Conservation (phyloP, 2,797 vertebrate genomes). For the Rallus crepitans region DNA sequence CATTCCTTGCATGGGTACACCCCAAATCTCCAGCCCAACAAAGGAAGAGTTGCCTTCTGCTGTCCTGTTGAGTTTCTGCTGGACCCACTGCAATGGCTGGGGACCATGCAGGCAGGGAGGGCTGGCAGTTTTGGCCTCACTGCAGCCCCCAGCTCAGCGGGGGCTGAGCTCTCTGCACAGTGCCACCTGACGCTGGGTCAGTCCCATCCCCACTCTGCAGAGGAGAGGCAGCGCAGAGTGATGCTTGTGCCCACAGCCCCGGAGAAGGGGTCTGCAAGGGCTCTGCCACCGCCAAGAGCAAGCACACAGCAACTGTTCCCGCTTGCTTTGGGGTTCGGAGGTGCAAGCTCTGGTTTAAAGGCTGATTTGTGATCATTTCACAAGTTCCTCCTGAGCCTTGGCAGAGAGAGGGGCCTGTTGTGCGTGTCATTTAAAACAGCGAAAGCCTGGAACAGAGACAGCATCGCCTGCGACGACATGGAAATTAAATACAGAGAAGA, state of each 20-base stretch:
- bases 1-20: too few species aligned
- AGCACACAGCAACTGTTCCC: not conserved
- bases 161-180: not conserved
- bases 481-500: not conserved
- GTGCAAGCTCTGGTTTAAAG: not conserved
- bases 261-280: not conserved
- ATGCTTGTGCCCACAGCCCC: not conserved
- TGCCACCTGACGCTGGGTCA: not conserved
- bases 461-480: not conserved
- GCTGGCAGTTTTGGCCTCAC: not conserved
- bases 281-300: rapidly evolving
- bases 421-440: not conserved
- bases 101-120: not conserved
- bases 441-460: not conserved
- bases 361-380: not conserved
- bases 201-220: not conserved
- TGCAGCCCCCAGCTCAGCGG: not conserved
- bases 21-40: not conserved
- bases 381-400: not conserved
- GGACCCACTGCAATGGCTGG: not conserved
- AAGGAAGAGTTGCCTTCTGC: not conserved
- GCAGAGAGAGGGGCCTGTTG: not conserved
- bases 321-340: not conserved
- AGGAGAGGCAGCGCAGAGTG: not conserved
- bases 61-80: not conserved